Base-by-base conservation (phyloP, 1,140 invertebrate genomes). In the Drosophila eugracilis region DNA sequence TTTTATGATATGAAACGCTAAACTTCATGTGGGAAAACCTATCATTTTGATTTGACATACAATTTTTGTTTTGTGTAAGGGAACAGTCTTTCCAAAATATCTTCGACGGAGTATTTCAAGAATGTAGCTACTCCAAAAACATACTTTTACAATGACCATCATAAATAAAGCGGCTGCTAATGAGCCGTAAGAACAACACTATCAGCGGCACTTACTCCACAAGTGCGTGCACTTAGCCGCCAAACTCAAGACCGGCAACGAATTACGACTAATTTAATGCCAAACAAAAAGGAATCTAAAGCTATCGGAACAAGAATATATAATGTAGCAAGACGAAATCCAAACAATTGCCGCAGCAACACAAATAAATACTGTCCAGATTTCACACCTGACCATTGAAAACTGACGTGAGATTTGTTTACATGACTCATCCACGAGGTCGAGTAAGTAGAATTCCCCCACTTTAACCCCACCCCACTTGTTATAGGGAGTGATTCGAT, bases 111-210 rank as follows among this genome's bases (percentile, higher is more conserved):
- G 36, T 10, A 17, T 39, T 39, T 39, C 36, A 9, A 39, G 36
- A 17, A 39, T 39, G 15, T 17, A 17, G 5, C 6, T 39, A 39
- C 36, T 39, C 36, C 36, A 39, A 17, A 24, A 15, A 24, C 7
- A 15, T 28, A 14, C 12, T 15, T 28, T 28, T 15, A 76, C 53
- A 84, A 85, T 60, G 53, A 45, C 44, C 47, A 19, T 52, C 76
- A 76, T 85, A 86, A 86, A 86, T 86, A 75, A 85, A 54, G 67
- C 63, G 73, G 12, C 81, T 62, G 54, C 63, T 85, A 77, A 86
- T 85, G 63, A 78, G 77, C 58, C 48, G 48, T 63, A 54, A 47
- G 34, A 49, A 24, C 41, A 76, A 76, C 41, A 60, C 32, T 63
- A 74, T 67, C 72, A 65, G 24, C 22, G 60, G 59, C 80, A 85